phyloP scores from a whole-genome alignment of 2,113 vertebrate genomes.

The Steatornis caripensis region DNA sequence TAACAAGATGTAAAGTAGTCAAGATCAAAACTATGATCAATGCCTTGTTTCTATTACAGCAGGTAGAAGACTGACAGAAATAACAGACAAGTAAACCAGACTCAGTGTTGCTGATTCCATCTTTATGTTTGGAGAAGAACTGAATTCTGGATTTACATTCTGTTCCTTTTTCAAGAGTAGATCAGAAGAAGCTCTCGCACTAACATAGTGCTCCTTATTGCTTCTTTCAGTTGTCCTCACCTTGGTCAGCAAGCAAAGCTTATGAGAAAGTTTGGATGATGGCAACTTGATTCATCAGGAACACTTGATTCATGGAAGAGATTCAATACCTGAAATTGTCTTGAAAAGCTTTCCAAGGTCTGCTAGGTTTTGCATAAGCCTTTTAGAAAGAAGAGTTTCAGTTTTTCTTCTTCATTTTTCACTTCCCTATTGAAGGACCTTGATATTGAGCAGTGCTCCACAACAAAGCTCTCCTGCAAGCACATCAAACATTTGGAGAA shows the following conservation, averaged over 20 bases:
- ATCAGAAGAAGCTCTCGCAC: not conserved
- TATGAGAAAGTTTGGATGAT: not conserved
- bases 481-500: not conserved
- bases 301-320: not conserved
- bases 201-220: not conserved
- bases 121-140: not conserved
- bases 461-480: not conserved
- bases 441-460: not conserved
- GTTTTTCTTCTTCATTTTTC: not conserved
- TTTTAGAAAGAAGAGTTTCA: not conserved
- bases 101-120: not conserved
- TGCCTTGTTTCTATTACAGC: not conserved
- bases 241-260: not conserved
- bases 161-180: not conserved
- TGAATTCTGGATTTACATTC: not conserved
- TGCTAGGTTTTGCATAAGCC: not conserved
- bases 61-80: not conserved
- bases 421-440: not conserved
- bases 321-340: not conserved
- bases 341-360: not conserved
- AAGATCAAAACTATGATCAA: not conserved
- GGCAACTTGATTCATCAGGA: not conserved
- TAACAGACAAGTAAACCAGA: not conserved
- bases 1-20: not conserved
- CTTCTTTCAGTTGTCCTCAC: not conserved